Evolutionary conservation across 1,140 invertebrate genomes (phyloP), one percentile per base, ranked within the genome.

Genomic region (Pseudomyrmex flavicornis): DNA sequence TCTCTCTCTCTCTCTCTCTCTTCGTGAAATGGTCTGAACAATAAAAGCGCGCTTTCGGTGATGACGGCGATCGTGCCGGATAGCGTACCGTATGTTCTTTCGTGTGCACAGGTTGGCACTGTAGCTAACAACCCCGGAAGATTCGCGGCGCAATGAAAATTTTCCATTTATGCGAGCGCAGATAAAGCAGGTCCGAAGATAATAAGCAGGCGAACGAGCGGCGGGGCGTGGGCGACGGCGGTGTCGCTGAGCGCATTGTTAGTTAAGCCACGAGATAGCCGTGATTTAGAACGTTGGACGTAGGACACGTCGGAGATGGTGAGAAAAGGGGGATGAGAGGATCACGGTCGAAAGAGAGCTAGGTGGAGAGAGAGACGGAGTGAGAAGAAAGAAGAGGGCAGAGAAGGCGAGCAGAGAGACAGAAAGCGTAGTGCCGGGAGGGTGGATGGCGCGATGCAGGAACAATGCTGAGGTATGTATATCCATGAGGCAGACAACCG

Each of bases 391-490:
- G 46, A 35, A 13, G 52, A 22, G 48, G 48, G n/a, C n/a, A n/a
- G 13, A 17, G 65, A 54, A 66, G 69, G 61, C 35, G 35, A 22
- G 35, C 35, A 7, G 35, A 35, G 35, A 35, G 35, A 35, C 35
- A 35, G 35, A 35, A 35, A 56, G 35, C 65, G 12, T 48, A 76
- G 46, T 50, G 68, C 50, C 46, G 74, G 70, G n/a, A n/a, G 70
- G 70, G 50, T 13, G 77, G 58, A 74, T 72, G 56, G 63, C 7
- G 35, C 84, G 52, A 56, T 83, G 17, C 69, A 56, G 83, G 89
- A 90, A 90, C 89, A 90, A 90, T 90, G 83, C 85, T 82, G 88
- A 89, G 83, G 79, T 86, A 83, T 87, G 87, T 88, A 88, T 88
- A 88, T 88, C 83, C 54, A 75, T 84, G 75, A 65, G 35, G 59